phyloP scores from a whole-genome alignment of 2,797 vertebrate species.

The Mionectes olivaceus region DNA sequence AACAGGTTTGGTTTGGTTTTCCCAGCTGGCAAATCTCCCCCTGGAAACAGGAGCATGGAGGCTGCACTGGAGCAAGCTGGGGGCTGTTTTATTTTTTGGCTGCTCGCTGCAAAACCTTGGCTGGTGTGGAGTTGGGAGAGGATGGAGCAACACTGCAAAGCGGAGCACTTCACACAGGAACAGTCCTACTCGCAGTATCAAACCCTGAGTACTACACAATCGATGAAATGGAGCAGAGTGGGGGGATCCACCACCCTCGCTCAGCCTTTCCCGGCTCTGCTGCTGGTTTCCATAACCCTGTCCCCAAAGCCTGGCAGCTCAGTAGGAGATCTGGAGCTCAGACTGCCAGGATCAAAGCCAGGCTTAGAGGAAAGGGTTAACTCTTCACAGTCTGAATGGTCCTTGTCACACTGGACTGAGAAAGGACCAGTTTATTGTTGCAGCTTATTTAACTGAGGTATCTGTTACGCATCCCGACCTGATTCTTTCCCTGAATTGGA shows the following conservation, averaged over 20 bases:
- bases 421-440: constrained; percentile 35
- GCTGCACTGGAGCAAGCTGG: neutral
- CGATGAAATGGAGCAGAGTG: neutral
- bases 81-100: neutral
- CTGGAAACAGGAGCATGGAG: neutral
- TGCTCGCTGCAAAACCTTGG: neutral
- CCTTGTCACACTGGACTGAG: neutral
- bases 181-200: constrained; percentile 39
- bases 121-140: constrained; percentile 2
- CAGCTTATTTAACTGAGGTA: constrained; percentile 77
- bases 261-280: neutral
- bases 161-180: neutral
- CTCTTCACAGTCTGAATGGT: constrained; percentile 68
- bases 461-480: constrained; percentile 66
- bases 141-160: neutral
- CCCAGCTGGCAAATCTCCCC: neutral
- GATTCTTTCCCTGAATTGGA: constrained; percentile 69
- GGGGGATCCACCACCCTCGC: neutral
- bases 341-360: neutral
- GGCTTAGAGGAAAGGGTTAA: neutral
- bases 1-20: neutral
- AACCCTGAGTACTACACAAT: constrained; percentile 71
- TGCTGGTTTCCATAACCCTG: constrained; percentile 48
- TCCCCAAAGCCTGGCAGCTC: constrained; percentile 35
- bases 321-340: constrained; percentile 21